Base-by-base conservation (phyloP, 2,888 invertebrate genomes). In the Synanthedon vespiformis region DNA sequence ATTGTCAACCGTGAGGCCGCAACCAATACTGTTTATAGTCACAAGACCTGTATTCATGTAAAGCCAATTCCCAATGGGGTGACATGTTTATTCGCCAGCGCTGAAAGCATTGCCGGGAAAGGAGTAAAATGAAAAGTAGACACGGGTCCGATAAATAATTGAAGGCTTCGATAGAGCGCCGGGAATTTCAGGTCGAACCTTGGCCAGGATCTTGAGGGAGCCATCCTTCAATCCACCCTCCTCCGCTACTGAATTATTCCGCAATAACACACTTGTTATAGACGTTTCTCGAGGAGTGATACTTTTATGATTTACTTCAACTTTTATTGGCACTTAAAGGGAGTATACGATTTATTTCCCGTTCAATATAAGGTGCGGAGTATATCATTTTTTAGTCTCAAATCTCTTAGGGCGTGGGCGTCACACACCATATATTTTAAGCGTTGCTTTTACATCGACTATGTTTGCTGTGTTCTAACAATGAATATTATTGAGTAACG, bases 241-340 rank as follows among this genome's bases (percentile, higher is more conserved):
- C 73, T 62, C 56, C 67, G 68, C 81, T 81, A 77, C 82, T 87
- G 86, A 87, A 87, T 87, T 87, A 87, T 87, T 87, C 82, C 66
- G 80, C 83, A 84, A 87, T 87, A 87, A 87, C 85, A 85, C 82
- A 85, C 85, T 84, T 84, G 86, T 86, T 87, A 85, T 83, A 84
- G 85, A 86, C 86, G 72, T 83, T 85, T 84, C 80, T 77, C 74
- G 74, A 70, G 73, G 81, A 84, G 81, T 86, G 85, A 86, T 86
- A 86, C 86, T 85, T 86, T 84, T 87, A 86, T 86, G 86, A 87
- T 87, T 87, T 87, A 86, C 85, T 85, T 71, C 83, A 81, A 86
- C 80, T 87, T 87, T 87, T 87, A 87, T 87, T 87, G 86, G 86
- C 84, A 85, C 86, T 86, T 87, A 87, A 80, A 83, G 83, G 81